Base-by-base conservation (phyloP, 2,888 invertebrate species). In the Cheilosia pagana region DNA sequence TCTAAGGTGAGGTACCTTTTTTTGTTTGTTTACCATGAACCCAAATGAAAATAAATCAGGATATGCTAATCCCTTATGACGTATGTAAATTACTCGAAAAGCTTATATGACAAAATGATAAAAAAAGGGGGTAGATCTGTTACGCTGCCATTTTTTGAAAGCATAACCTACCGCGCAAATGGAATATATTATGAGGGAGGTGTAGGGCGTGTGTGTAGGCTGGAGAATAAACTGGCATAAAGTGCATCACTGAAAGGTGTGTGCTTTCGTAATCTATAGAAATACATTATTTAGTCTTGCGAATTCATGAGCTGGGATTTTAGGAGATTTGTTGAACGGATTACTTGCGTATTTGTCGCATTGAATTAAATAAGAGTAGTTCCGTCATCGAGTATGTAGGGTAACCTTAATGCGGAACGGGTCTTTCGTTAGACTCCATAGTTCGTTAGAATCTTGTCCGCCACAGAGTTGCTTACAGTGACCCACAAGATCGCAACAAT, bases 51-150 rank as follows among this genome's bases (percentile, higher is more conserved):
- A 87, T 87, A 87, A 87, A 87, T 87, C 87, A 87, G 87, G 79
- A 87, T 87, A 86, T 87, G 87, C 87, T 87, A 87, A 87, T 87
- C 87, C 81, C 81, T 83, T 87, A 86, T 87, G 87, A 83, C 86
- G 82, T 87, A 86, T 87, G 86, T 83, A 87, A 87, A 87, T 87
- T 82, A 87, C 82, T 68, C 70, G 52, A 72, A 78, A 78, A 78
- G 71, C 63, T 78, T 78, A 78, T 78, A 78, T 63, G 78, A 78
- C 71, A 78, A 78, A 72, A 60, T 65, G 78, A 67, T 72, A 72
- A 71, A 79, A 63, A 71, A 79, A 57, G 63, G 70, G 55, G 2
- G 4, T 1, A 1, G 50, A 57, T 72, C 72, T 25, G 59, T 79
- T 79, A 63, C 65, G 52, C 50, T 52, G 45, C 45, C 3, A 2